Evolutionary conservation across 2,888 invertebrate species (phyloP).

Genomic region (Phalangium opilio): DNA sequence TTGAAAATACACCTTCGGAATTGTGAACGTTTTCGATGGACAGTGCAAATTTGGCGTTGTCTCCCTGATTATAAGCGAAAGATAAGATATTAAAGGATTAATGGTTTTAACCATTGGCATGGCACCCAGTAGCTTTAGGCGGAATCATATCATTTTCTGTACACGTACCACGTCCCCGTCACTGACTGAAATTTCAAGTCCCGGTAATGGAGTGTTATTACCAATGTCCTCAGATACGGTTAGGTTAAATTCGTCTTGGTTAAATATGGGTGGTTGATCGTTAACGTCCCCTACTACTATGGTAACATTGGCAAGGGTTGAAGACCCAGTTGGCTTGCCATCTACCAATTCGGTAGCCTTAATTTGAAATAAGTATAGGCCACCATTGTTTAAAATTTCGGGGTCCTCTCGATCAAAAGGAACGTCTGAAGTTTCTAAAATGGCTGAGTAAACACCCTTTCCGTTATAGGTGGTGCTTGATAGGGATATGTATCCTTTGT

Average conservation of each 20-base stretch:
- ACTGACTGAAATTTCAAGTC: slow-evolving; percentile 65
- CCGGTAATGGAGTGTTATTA: slow-evolving; percentile 60
- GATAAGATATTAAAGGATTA: too few relatives aligned
- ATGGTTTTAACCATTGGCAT: too few relatives aligned
- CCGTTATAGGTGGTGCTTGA: slow-evolving; percentile 26
- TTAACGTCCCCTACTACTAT: slow-evolving; percentile 76
- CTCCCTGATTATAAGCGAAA: slow-evolving; percentile 35
- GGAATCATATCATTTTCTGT: background rate
- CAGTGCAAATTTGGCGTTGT: slow-evolving; percentile 53
- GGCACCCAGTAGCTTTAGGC: too few relatives aligned
- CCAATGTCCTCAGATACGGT: slow-evolving; percentile 68
- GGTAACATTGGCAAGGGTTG: slow-evolving; percentile 54
- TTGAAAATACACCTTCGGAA: slow-evolving; percentile 41
- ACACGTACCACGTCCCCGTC: slow-evolving; percentile 66
- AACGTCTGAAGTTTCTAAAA: slow-evolving; percentile 43
- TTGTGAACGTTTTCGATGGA: slow-evolving; percentile 43
- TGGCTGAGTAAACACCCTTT: slow-evolving; percentile 32
- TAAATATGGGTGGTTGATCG: slow-evolving; percentile 72
- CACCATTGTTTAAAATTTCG: slow-evolving; percentile 55
- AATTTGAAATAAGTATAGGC: slow-evolving; percentile 33
- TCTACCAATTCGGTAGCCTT: slow-evolving; percentile 63
- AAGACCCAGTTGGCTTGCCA: slow-evolving; percentile 49
- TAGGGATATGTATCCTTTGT: slow-evolving; percentile 49
- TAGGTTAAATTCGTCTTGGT: slow-evolving; percentile 60
- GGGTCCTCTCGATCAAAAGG: slow-evolving; percentile 60